A percentile compares a stretch with the other conserved stretches of the same genome.
These are phyloP conservation scores for Eurypyga helias DNA, from an alignment of 2,113 vertebrate genomes.

Conservation along the genomic window DNA sequence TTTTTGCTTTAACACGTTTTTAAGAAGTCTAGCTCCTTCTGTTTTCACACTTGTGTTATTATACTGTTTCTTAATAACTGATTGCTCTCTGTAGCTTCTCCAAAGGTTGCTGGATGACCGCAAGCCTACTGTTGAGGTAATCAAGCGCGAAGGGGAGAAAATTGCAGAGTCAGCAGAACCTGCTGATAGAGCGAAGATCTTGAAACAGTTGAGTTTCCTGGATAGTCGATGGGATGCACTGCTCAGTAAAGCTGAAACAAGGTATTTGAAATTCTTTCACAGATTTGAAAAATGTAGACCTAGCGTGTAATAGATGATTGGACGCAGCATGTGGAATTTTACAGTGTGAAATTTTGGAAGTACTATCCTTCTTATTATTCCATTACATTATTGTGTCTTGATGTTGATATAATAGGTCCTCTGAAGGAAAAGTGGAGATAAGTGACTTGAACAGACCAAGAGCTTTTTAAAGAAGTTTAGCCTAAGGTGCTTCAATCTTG, in stretches of 20 bases:
- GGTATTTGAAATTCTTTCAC: slow-evolving; percentile 74
- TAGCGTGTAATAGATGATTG: neutral
- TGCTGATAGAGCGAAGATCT: slow-evolving; percentile 89
- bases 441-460: neutral
- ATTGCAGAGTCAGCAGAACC: slow-evolving; percentile 89
- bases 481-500: neutral
- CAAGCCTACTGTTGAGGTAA: slow-evolving; percentile 91
- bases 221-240: slow-evolving; percentile 91
- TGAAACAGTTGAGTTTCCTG: slow-evolving; percentile 88
- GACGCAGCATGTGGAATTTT: neutral
- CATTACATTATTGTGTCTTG: neutral
- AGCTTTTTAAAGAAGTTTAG: neutral
- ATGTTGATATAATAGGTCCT: neutral
- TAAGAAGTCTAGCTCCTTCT: neutral
- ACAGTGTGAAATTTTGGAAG: neutral
- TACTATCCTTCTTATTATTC: neutral
- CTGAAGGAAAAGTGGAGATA: neutral
- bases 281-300: neutral
- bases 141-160: slow-evolving; percentile 93
- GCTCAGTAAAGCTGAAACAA: slow-evolving; percentile 91
- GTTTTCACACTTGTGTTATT: neutral
- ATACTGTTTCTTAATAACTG: neutral
- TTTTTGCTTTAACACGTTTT: neutral
- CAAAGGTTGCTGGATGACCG: slow-evolving; percentile 94
- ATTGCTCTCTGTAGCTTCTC: slow-evolving; percentile 83